A percentile compares a stretch with the other conserved stretches of the same genome.
phyloP scores from a whole-genome alignment of 2,888 invertebrate species.

The Athalia rosae region DNA sequence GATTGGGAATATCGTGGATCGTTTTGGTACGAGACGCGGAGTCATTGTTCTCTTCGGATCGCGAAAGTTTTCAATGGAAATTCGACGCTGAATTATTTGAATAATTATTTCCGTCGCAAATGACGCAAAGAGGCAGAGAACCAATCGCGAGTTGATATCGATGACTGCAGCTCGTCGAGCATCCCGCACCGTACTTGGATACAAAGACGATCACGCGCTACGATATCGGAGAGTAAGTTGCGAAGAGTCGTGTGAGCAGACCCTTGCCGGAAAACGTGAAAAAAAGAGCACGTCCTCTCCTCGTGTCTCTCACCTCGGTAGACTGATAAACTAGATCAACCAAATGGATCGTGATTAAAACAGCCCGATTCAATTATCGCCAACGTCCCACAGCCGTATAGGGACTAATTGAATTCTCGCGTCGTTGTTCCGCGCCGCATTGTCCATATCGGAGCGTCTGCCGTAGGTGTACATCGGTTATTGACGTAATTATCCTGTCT shows the following conservation, averaged over 20 bases:
- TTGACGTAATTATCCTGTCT: too few relatives aligned
- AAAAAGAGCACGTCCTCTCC: conserved; percentile 5
- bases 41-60: conserved; percentile 6
- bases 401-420: conserved; percentile 3
- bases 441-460: neutral
- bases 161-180: neutral
- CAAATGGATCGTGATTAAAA: conserved; percentile 21
- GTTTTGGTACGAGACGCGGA: neutral
- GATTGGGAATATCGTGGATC: neutral
- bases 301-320: neutral
- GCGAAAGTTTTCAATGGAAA: neutral
- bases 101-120: neutral
- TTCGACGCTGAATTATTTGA: neutral
- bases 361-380: conserved; percentile 8
- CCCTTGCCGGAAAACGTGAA: neutral
- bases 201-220: too few relatives aligned
- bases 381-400: neutral
- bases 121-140: neutral
- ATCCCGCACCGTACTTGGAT: too few relatives aligned
- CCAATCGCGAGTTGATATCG: neutral
- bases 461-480: neutral
- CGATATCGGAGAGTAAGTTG: too few relatives aligned
- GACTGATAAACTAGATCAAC: conserved; percentile 1
- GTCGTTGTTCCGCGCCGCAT: neutral
- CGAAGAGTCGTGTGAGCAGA: neutral